phyloP scores from a whole-genome alignment of 2,888 invertebrate species.

The Protodeltote pygarga region DNA sequence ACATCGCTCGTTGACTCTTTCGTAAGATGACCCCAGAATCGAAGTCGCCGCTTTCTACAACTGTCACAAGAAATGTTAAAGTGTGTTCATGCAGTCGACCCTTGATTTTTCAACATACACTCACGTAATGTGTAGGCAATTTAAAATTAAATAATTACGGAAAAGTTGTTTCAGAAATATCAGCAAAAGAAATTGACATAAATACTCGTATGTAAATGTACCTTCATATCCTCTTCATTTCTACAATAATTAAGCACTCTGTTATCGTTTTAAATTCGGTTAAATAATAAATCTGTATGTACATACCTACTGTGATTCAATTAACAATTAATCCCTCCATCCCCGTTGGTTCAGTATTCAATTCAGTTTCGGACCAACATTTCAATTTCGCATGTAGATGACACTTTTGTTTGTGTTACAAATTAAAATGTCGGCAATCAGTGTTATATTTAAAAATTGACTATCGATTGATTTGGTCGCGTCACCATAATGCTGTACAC shows the following conservation, averaged over 20 bases:
- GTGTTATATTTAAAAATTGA: conserved; percentile 59
- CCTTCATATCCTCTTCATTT: conserved; percentile 53
- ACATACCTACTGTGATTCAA: conserved; percentile 73
- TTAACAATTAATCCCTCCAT: conserved; percentile 78
- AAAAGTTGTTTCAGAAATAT: conserved; percentile 18
- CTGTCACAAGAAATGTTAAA: conserved; percentile 68
- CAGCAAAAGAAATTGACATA: no score
- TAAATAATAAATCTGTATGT: conserved; percentile 74
- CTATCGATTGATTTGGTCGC: conserved; percentile 38
- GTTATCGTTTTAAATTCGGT: conserved; percentile 65
- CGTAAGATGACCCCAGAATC: conserved; percentile 76
- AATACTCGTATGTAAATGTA: not conserved
- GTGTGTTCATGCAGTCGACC: conserved; percentile 48
- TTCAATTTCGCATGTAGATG: conserved; percentile 73
- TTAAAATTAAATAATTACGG: conserved; percentile 8
- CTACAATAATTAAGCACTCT: conserved; percentile 61
- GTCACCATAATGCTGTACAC: not conserved
- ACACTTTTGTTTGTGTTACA: conserved; percentile 70
- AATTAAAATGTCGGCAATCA: conserved; percentile 73
- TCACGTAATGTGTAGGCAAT: conserved; percentile 16
- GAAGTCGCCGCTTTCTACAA: conserved; percentile 74
- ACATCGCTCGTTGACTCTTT: conserved; percentile 64
- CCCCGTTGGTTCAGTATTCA: conserved; percentile 67
- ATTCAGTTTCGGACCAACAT: conserved; percentile 69
- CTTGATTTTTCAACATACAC: conserved; percentile 46